Evolutionary conservation across 2,888 invertebrate genomes (phyloP).

Genomic region (Drosophila fungiperda): DNA sequence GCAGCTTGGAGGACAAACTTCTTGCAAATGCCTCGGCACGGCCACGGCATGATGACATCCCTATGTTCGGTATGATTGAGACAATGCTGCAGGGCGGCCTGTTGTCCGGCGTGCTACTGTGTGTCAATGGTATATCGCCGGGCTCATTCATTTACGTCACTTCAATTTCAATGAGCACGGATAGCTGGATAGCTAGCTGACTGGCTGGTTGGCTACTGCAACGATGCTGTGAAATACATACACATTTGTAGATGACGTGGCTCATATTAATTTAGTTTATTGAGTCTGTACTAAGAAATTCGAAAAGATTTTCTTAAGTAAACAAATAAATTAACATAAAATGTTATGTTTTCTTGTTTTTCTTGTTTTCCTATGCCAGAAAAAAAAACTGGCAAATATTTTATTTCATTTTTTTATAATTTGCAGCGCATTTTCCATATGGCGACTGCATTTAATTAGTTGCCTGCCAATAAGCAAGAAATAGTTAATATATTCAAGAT

Average conservation of each 20-base stretch:
- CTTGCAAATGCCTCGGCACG: constrained; percentile 93
- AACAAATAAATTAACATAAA: constrained; percentile 65
- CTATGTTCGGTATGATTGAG: constrained; percentile 87
- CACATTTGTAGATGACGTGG: constrained; percentile 28
- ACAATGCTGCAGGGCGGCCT: constrained; percentile 89
- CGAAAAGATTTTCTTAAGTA: constrained; percentile 42
- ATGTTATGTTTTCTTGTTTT: constrained; percentile 31
- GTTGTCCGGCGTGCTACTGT: constrained; percentile 81
- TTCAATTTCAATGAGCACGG: constrained; percentile 43
- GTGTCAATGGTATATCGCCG: constrained; percentile 83
- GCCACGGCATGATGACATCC: constrained; percentile 92
- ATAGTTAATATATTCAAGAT: constrained; percentile 7
- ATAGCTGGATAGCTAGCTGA: background rate
- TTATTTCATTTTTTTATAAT: constrained; percentile 17
- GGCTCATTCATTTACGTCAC: constrained; percentile 85
- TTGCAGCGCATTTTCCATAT: constrained; percentile 30
- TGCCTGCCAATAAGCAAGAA: constrained; percentile 39
- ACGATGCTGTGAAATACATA: constrained; percentile 54
- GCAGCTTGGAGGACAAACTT: constrained; percentile 90
- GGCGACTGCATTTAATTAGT: constrained; percentile 21
- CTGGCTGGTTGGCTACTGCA: constrained; percentile 53
- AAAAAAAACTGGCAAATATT: constrained; percentile 44
- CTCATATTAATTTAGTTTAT: constrained; percentile 38
- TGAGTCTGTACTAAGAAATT: constrained; percentile 34
- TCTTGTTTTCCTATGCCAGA: background rate